Conservation (phyloP, 2,797 vertebrate genomes). For the Crocodylus rhombifer region DNA sequence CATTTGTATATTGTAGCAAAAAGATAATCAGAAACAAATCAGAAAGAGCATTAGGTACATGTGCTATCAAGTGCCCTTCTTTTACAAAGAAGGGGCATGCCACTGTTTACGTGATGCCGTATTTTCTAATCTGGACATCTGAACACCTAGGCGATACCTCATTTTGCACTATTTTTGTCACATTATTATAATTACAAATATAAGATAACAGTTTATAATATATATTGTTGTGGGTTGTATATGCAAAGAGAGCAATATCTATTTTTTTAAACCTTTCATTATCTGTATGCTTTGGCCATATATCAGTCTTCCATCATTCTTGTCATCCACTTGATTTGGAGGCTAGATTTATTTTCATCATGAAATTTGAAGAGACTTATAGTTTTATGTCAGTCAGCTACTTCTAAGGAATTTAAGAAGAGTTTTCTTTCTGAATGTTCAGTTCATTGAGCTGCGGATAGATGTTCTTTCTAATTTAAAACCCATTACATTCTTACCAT, state of each 20-base stretch:
- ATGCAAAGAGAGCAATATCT: neutral
- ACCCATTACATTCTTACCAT: conserved; percentile 49
- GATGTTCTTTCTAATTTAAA: conserved; percentile 67
- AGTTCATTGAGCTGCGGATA: conserved; percentile 64
- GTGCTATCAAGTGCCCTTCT: neutral
- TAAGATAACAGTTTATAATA: neutral
- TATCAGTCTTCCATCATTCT: neutral
- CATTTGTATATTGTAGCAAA: neutral
- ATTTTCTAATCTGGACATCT: neutral
- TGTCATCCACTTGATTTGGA: conserved; percentile 41
- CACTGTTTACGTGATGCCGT: neutral
- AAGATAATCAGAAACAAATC: rapidly evolving
- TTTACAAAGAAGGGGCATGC: neutral
- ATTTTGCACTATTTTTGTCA: conserved; percentile 46
- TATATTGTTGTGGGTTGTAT: neutral
- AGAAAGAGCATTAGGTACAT: neutral
- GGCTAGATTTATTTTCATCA: conserved; percentile 52
- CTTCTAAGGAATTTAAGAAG: conserved; percentile 44
- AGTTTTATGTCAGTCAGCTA: conserved; percentile 25
- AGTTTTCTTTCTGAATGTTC: conserved; percentile 62
- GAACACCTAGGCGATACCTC: conserved; percentile 32
- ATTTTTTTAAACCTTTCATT: conserved; percentile 40
- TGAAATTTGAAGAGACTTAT: conserved; percentile 59
- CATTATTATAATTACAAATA: neutral
- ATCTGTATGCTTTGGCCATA: conserved; percentile 44